Percentiles rank a stretch among this genome's conserved stretches.
These are phyloP conservation scores for Andricus grossulariae DNA, from an alignment of 1,140 invertebrate species.

Conservation along the genomic window DNA sequence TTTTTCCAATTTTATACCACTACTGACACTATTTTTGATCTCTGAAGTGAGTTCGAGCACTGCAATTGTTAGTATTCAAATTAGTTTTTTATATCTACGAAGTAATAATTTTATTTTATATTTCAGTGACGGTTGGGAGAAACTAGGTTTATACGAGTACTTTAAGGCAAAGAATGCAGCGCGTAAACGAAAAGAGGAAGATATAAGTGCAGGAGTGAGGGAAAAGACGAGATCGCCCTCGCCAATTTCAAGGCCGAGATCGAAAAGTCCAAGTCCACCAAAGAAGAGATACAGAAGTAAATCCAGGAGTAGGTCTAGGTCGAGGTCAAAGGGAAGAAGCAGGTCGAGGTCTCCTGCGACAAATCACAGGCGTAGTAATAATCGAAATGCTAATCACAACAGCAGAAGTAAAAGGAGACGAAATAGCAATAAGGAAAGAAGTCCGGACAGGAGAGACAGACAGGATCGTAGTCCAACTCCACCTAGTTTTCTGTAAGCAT, in stretches of 20 bases:
- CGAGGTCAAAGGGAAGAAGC: constrained; percentile 72
- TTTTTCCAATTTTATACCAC: too few species aligned
- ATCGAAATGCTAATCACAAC: constrained; percentile 58
- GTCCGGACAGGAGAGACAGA: constrained; percentile 70
- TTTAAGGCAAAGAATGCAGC: constrained; percentile 96
- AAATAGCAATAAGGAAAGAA: constrained; percentile 71
- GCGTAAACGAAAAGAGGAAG: constrained; percentile 92
- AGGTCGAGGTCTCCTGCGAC: constrained; percentile 78
- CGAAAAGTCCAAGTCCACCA: constrained; percentile 84
- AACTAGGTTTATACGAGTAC: constrained; percentile 97
- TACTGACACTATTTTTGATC: too few species aligned
- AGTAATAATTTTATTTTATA: constrained; percentile 18
- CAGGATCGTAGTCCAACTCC: constrained; percentile 84
- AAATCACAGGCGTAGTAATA: constrained; percentile 65
- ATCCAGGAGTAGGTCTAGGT: constrained; percentile 75
- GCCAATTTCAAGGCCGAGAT: constrained; percentile 80
- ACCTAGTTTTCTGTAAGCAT: constrained; percentile 85
- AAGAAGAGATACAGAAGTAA: constrained; percentile 84
- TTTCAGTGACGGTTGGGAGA: constrained; percentile 97
- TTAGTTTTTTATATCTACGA: too few species aligned
- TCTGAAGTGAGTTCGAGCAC: too few species aligned
- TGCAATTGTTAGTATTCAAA: too few species aligned
- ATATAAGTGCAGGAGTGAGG: constrained; percentile 82
- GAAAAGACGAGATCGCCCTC: constrained; percentile 85
- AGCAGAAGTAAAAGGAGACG: constrained; percentile 68